These are phyloP conservation scores for Drosophila robusta DNA, from an alignment of 2,888 invertebrate genomes.

Conservation along the genomic window DNA sequence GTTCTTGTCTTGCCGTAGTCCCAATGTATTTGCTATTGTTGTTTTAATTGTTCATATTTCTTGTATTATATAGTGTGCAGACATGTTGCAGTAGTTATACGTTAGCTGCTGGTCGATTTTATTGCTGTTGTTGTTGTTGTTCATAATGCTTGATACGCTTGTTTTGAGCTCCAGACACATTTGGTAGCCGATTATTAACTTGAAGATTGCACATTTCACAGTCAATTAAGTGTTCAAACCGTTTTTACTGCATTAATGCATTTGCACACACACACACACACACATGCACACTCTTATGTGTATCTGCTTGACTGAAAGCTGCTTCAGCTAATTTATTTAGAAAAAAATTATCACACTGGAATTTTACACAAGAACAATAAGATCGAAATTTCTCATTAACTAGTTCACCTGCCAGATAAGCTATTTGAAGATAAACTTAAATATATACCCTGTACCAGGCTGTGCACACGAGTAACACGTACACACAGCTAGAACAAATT, in stretches of 20 bases:
- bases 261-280: neutral
- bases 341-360: neutral
- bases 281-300: neutral
- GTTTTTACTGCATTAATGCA: constrained; percentile 1
- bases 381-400: neutral
- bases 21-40: constrained; percentile 2
- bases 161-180: constrained; percentile 9
- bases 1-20: constrained; percentile 3
- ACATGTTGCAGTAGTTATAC: neutral
- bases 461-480: neutral
- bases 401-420: constrained; percentile 1
- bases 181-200: constrained; percentile 14
- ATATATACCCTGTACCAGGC: neutral
- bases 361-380: neutral
- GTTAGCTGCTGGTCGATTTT: neutral
- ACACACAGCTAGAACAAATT: neutral
- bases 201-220: constrained; percentile 34
- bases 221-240: constrained; percentile 21
- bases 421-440: neutral
- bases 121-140: constrained; percentile 4
- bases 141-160: constrained; percentile 6
- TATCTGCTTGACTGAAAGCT: neutral
- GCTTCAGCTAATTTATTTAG: constrained; percentile 2
- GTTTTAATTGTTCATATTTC: constrained; percentile 7
- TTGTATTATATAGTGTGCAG: neutral